A percentile compares a stretch with the other conserved stretches of the same genome.
Evolutionary conservation across 2,888 invertebrate species (phyloP).

Genomic region (Sylvicola cinctus): DNA sequence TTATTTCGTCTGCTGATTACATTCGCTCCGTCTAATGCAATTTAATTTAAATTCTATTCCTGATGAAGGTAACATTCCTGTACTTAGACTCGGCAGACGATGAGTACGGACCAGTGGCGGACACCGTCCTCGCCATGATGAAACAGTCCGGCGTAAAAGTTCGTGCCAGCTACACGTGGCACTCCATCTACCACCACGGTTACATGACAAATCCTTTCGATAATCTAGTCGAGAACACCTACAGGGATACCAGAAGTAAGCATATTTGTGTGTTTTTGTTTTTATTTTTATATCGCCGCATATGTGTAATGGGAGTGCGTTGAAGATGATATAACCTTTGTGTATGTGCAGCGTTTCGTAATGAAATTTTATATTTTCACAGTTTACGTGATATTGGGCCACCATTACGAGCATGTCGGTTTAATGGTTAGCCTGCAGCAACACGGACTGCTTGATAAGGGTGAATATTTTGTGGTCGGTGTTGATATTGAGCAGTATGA

Average conservation of each 20-base stretch:
- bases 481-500: conserved; percentile 81
- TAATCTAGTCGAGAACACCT: conserved; percentile 60
- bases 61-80: conserved; percentile 52
- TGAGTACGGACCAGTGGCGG: conserved; percentile 55
- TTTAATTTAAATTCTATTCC: neutral
- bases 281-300: neutral
- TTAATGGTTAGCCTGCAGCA: conserved; percentile 73
- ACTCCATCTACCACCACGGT: conserved; percentile 57
- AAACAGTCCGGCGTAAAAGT: conserved; percentile 49
- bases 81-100: conserved; percentile 60
- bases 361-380: conserved; percentile 14
- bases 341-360: neutral
- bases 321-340: too few relatives aligned
- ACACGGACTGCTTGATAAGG: conserved; percentile 61
- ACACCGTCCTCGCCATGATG: conserved; percentile 53
- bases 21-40: too few relatives aligned
- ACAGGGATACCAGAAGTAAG: conserved; percentile 75
- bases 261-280: conserved; percentile 4
- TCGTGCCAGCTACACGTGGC: conserved; percentile 40
- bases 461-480: conserved; percentile 88
- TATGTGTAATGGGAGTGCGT: too few relatives aligned
- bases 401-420: conserved; percentile 78
- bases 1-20: too few relatives aligned
- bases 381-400: conserved; percentile 84
- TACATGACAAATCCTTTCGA: conserved; percentile 72